phyloP scores from a whole-genome alignment of 2,888 invertebrate genomes.

The Tiphia femorata region DNA sequence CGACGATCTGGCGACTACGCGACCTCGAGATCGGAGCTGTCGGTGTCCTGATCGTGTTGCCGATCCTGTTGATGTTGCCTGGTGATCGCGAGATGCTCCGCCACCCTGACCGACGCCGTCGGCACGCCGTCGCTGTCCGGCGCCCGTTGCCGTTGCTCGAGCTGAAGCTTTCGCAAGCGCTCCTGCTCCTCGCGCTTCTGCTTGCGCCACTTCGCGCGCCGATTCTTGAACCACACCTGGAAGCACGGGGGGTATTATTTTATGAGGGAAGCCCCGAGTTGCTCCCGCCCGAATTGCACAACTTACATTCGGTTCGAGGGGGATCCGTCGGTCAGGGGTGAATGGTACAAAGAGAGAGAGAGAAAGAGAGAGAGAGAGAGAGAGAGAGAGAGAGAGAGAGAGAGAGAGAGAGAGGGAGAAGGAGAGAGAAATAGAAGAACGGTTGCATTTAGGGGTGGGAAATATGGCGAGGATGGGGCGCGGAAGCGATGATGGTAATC shows the following conservation, averaged over 20 bases:
- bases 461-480: too few species aligned
- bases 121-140: conserved; percentile 61
- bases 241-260: conserved; percentile 53
- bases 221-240: conserved; percentile 97
- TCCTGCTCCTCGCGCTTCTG: conserved; percentile 92
- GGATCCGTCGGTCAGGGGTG: neutral
- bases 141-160: conserved; percentile 75
- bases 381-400: neutral
- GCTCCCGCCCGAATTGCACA: too few species aligned
- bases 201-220: conserved; percentile 96
- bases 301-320: too few species aligned
- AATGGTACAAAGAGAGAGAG: neutral
- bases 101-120: conserved; percentile 51
- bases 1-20: conserved; percentile 72
- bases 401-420: neutral
- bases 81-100: conserved; percentile 54
- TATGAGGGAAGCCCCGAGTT: conserved; percentile 18
- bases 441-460: too few species aligned
- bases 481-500: too few species aligned
- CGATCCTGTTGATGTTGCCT: conserved; percentile 49
- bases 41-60: conserved; percentile 63
- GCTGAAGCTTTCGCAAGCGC: conserved; percentile 83
- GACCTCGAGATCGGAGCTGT: conserved; percentile 86
- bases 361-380: neutral
- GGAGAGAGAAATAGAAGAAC: too few species aligned